Conservation (phyloP, 2,888 invertebrate genomes). For the Lamproptera curius region DNA sequence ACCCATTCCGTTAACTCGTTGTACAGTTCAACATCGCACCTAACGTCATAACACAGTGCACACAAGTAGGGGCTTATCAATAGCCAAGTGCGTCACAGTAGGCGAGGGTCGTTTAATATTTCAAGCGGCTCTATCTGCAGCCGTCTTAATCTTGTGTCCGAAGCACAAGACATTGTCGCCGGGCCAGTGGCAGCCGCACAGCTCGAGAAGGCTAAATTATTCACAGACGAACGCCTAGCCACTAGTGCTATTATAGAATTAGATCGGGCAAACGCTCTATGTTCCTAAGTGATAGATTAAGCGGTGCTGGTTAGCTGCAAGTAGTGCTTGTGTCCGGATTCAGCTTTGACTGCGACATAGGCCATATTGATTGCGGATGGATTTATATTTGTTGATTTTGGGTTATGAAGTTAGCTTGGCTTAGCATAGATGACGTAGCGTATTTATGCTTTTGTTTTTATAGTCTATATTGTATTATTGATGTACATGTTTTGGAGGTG, state of each 20-base stretch:
- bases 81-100: too few relatives aligned
- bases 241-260: constrained; percentile 21
- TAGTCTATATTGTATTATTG: too few relatives aligned
- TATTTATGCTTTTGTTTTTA: too few relatives aligned
- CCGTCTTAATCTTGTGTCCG: neutral
- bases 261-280: constrained; percentile 8
- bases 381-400: too few relatives aligned
- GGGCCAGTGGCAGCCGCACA: neutral
- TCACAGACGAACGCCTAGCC: constrained; percentile 13
- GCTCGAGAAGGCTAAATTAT: constrained; percentile 19
- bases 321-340: neutral
- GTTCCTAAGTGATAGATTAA: constrained; percentile 16
- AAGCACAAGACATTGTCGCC: constrained; percentile 3
- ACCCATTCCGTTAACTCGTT: too few relatives aligned
- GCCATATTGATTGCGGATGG: neutral
- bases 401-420: too few relatives aligned
- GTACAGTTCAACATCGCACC: too few relatives aligned
- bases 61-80: too few relatives aligned
- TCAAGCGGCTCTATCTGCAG: constrained; percentile 4
- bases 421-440: too few relatives aligned
- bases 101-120: constrained; percentile 13
- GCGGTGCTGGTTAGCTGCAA: neutral
- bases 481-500: too few relatives aligned
- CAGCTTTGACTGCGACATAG: neutral
- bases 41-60: too few relatives aligned